These are phyloP conservation scores for Metallyticus violacea DNA, from an alignment of 2,888 invertebrate species.

Conservation along the genomic window DNA sequence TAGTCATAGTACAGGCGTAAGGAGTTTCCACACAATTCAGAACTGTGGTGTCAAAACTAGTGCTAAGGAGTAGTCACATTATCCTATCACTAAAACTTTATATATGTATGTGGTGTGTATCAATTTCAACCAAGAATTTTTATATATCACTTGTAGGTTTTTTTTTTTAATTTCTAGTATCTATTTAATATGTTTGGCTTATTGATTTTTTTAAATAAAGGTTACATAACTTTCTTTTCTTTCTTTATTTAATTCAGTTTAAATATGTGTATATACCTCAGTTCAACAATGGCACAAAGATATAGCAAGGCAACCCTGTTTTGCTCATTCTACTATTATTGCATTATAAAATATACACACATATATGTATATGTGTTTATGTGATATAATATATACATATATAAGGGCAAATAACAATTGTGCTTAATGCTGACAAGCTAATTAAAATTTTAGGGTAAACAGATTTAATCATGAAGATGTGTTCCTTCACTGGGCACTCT, in stretches of 20 bases:
- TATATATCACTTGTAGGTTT: background rate
- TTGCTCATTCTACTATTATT: background rate
- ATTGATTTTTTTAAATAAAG: background rate
- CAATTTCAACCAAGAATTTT: constrained; percentile 24
- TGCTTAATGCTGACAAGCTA: background rate
- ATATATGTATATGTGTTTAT: too few species aligned
- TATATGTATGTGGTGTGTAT: constrained; percentile 25
- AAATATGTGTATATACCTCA: background rate
- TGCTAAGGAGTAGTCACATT: background rate
- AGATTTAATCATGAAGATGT: background rate
- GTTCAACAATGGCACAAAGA: background rate
- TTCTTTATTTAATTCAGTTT: background rate
- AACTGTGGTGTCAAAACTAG: constrained; percentile 6
- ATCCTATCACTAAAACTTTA: background rate
- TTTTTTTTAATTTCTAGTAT: background rate
- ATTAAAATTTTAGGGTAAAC: background rate
- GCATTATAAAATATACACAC: background rate
- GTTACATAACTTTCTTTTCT: background rate
- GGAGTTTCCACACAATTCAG: background rate
- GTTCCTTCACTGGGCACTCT: background rate
- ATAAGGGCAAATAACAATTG: background rate
- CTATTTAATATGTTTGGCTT: background rate
- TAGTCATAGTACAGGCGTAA: background rate
- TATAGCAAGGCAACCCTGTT: background rate
- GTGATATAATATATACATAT: too few species aligned